Evolutionary conservation across 2,888 invertebrate species (phyloP).

Genomic region (Eupithecia inturbata): DNA sequence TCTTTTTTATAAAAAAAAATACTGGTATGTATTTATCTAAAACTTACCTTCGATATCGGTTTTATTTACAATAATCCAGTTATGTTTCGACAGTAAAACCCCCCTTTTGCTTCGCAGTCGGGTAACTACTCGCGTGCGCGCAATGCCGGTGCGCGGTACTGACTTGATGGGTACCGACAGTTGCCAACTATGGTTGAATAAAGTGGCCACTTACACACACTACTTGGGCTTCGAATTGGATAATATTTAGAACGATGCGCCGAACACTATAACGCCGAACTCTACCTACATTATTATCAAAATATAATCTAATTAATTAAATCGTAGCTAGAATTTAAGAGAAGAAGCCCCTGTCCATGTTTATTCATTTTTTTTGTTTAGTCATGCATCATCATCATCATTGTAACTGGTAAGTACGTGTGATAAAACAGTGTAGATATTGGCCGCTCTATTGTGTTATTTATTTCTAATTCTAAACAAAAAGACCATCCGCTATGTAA

Average conservation of each 20-base stretch:
- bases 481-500: no score
- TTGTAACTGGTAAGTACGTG: no score
- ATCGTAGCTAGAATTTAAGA: not conserved
- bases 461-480: not conserved
- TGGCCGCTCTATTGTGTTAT: not conserved
- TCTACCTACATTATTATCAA: not conserved
- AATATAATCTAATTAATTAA: not conserved
- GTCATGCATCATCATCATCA: not conserved
- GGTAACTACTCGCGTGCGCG: conserved; percentile 59
- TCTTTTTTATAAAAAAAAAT: no score
- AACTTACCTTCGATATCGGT: not conserved
- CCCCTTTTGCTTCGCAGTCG: not conserved
- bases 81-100: not conserved
- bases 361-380: not conserved
- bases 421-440: not conserved
- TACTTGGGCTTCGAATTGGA: not conserved
- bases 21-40: not conserved
- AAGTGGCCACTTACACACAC: no score
- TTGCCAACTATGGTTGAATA: conserved; percentile 20
- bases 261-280: not conserved
- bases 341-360: no score
- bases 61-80: not conserved
- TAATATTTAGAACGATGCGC: not conserved
- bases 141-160: conserved; percentile 56
- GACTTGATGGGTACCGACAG: conserved; percentile 49